Evolutionary conservation across 2,113 vertebrate species (phyloP).

Genomic region (Eudyptes chrysolophus): DNA sequence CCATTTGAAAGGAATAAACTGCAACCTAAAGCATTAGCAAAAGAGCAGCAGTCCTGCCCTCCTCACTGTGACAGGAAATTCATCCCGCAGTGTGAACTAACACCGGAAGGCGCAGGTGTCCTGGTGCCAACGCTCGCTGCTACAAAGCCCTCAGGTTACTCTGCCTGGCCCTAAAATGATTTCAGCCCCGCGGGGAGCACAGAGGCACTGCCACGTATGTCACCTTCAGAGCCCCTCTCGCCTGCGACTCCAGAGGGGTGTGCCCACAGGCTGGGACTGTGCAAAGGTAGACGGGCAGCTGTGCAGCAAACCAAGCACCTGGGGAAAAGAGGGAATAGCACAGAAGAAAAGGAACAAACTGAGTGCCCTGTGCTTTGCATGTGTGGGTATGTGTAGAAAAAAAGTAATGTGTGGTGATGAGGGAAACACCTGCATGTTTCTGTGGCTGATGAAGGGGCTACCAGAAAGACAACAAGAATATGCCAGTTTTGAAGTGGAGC

Average conservation of each 20-base stretch:
- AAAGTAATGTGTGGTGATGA: background rate
- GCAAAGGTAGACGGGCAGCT: background rate
- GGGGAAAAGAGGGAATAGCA: background rate
- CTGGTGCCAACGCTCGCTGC: background rate
- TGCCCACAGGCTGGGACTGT: background rate
- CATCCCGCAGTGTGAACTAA: background rate
- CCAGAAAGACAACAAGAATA: background rate
- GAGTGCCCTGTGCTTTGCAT: background rate
- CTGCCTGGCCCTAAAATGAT: background rate
- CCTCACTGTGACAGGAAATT: background rate
- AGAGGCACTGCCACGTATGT: background rate
- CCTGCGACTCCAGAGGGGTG: no score
- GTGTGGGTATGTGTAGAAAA: background rate
- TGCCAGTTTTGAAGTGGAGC: background rate
- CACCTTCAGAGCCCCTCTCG: background rate
- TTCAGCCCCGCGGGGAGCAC: background rate
- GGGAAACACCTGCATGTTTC: slow-evolving; percentile 33
- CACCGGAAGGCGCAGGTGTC: background rate
- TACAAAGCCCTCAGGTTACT: background rate
- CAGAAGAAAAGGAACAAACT: background rate
- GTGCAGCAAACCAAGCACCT: background rate
- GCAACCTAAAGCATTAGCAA: background rate
- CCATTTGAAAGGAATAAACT: background rate
- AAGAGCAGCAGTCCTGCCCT: background rate
- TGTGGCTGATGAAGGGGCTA: background rate